Conservation (phyloP, 2,888 invertebrate genomes). For the Pteria penguin region DNA sequence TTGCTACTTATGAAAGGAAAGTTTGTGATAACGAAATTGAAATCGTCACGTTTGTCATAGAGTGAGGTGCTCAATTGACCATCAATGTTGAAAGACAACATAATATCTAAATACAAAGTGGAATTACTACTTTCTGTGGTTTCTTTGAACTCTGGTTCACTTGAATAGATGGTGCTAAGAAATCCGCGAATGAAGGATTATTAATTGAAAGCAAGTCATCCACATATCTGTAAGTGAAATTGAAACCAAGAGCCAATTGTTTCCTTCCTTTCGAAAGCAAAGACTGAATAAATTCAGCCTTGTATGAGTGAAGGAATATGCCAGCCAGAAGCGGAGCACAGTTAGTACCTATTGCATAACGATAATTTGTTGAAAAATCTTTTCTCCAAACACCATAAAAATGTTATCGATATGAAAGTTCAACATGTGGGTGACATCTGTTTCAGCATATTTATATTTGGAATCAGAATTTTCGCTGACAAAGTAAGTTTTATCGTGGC, state of each 20-base stretch:
- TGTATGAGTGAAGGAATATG: not conserved
- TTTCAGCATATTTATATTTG: not conserved
- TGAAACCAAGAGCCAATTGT: not conserved
- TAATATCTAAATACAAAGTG: not conserved
- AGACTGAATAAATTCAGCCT: not conserved
- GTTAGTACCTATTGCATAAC: not conserved
- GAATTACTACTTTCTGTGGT: not conserved
- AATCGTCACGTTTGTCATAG: not conserved
- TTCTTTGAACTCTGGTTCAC: not conserved
- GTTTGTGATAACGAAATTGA: no score
- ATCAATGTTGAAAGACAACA: not conserved
- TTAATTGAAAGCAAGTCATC: not conserved
- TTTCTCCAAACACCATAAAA: not conserved
- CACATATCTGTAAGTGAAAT: not conserved
- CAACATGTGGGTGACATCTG: not conserved
- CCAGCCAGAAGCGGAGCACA: not conserved
- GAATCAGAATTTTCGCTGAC: not conserved
- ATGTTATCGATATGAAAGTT: not conserved
- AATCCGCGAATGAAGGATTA: not conserved
- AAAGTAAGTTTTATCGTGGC: not conserved
- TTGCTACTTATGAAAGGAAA: no score
- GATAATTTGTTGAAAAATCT: no score
- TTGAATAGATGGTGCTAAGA: not conserved
- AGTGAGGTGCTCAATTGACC: not conserved
- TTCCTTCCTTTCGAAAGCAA: not conserved